Evolutionary conservation across 2,888 invertebrate genomes (phyloP), one percentile per base, ranked within the genome.

Genomic region (Drosophila peninsularis): DNA sequence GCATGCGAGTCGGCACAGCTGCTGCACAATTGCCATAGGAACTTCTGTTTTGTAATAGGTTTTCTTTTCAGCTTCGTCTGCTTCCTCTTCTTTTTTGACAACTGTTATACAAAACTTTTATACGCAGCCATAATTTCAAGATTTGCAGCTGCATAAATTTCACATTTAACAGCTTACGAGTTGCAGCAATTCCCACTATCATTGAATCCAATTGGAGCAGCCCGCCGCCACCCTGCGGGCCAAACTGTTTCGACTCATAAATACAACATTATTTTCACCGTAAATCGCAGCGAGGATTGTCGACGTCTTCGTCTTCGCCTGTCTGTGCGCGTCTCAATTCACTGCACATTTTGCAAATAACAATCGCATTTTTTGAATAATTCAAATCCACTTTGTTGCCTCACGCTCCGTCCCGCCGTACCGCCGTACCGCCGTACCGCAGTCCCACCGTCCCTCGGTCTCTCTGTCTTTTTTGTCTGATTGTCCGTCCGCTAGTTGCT

Each of bases 341-440:
- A 89, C 73, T 89, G 85, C 88, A 89, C 88, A 84, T 88, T 84
- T 89, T 84, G 89, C 85, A 85, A 85, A 85, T 85, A 85, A 85
- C 85, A 85, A 85, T 85, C 89, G 89, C 89, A 85, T 85, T 85
- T 85, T 85, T 85, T 85, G 88, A 85, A 85, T 85, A 89, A 85
- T 85, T 85, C 85, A 85, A 85, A 85, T 85, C 85, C 85, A 85
- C 85, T 85, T 85, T 85, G 85, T 84, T 81, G 89, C 86, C 82
- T 67, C 82, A 68, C 65, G 69, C 69, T 11, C 56, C 61, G 37
- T 4, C 32, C 13, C 5, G 14, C 55, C 36, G 27, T 39, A 41
- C 54, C 44, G 44, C 58, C 64, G 30, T 41, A n/a, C n/a, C n/a
- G n/a, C 56, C 61, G 37, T 4, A 27, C 13, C 5, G 14, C 55